Evolutionary conservation across 2,888 invertebrate species (phyloP), one percentile per base, ranked within the genome.

Genomic region (Drosophila maculinotata): DNA sequence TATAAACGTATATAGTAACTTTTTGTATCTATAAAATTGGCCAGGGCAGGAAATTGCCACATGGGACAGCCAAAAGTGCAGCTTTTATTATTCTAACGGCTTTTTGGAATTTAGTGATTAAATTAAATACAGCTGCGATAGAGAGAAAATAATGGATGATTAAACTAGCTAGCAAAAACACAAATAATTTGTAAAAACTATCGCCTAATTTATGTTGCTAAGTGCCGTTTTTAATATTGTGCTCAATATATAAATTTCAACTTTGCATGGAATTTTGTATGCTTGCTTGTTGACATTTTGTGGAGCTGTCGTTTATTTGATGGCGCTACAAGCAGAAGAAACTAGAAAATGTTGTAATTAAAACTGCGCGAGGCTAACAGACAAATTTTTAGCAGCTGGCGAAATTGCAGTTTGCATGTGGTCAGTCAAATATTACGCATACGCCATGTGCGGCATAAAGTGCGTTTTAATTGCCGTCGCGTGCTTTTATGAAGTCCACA

Each of bases 391-490:
- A 54, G 41, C 44, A 51, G 47, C 52, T 48, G 69, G n/a, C 48
- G 33, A 38, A 57, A 39, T 48, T 52, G 28, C 7, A 57, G 41
- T 58, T 63, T 48, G 47, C 49, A 52, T 52, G 47, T 67, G 39
- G 54, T 49, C 48, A 42, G 28, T 36, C 38, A 38, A 56, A 70
- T 63, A 79, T 63, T 76, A 78, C 78, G 81, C 81, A 80, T 84
- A 80, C 84, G 81, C 71, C 65, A 66, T 80, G 84, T 59, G 53
- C 15, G 23, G 23, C 54, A 47, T 49, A 68, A 65, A 64, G 66
- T 71, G 69, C 69, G 60, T 66, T 84, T 78, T 80, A 82, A 82
- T 82, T 75, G 87, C 85, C 41, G 57, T 54, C 67, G 63, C 77
- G 65, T 69, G 81, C 81, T 41, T 69, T 78, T 72, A 69, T 66